These are phyloP conservation scores for Siniperca scherzeri DNA, from an alignment of 2,797 vertebrate genomes.

Conservation along the genomic window DNA sequence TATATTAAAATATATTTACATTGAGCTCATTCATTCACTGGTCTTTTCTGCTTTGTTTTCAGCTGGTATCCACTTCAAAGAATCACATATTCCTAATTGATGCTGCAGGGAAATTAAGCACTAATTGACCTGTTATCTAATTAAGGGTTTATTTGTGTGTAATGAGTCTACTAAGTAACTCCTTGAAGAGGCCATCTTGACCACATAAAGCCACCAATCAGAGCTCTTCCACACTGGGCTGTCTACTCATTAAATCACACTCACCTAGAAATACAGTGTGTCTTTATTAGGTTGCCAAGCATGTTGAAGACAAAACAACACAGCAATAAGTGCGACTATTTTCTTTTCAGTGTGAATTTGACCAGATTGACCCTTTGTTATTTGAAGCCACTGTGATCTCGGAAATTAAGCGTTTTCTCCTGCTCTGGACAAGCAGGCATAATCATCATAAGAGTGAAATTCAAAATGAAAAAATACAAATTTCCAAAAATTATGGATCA, in stretches of 20 bases:
- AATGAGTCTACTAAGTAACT: slow-evolving; percentile 50
- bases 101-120: slow-evolving; percentile 45
- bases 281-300: slow-evolving; percentile 21
- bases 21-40: slow-evolving; percentile 13
- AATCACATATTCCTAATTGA: slow-evolving; percentile 43
- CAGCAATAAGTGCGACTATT: background rate
- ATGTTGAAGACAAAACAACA: slow-evolving; percentile 14
- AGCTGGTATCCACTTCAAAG: slow-evolving; percentile 12
- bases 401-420: slow-evolving; percentile 6
- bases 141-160: slow-evolving; percentile 50
- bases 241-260: slow-evolving; percentile 33
- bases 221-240: slow-evolving; percentile 13
- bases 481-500: background rate
- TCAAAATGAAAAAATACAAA: background rate
- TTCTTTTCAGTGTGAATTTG: slow-evolving; percentile 13
- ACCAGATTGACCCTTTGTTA: slow-evolving; percentile 4
- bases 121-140: slow-evolving; percentile 59
- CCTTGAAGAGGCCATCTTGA: slow-evolving; percentile 44
- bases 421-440: background rate
- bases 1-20: slow-evolving; percentile 22
- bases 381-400: background rate
- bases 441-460: background rate
- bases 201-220: slow-evolving; percentile 40
- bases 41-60: slow-evolving; percentile 20
- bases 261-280: slow-evolving; percentile 9